Evolutionary conservation across 30 jellyfish, hydroid and myxozoan genomes (phyloP).

Genomic region (Turritopsis rubra): DNA sequence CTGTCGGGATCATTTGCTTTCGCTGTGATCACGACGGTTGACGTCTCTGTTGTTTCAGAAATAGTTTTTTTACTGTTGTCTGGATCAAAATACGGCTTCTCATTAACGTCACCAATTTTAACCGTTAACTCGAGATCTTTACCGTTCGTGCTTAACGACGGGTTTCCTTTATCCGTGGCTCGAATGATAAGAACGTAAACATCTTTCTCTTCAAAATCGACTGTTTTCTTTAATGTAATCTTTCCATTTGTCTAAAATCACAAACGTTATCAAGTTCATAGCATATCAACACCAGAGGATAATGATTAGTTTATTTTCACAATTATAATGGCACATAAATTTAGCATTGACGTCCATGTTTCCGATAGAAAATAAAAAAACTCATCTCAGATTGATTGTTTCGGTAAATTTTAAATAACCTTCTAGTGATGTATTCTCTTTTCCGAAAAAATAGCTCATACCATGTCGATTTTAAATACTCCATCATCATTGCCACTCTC

Average conservation of each 20-base stretch:
- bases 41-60: not conserved
- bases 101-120: slow-evolving; percentile 7
- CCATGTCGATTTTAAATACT: not conserved
- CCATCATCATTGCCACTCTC: slow-evolving; percentile 1
- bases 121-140: not conserved
- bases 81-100: not conserved
- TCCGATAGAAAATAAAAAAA: too few relatives aligned
- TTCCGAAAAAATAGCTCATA: not conserved
- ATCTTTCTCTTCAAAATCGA: slow-evolving; percentile 59
- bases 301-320: too few relatives aligned
- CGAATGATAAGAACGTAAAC: slow-evolving; percentile 40
- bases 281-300: not conserved
- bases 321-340: too few relatives aligned
- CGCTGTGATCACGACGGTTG: slow-evolving; percentile 34
- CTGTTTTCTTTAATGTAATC: not conserved
- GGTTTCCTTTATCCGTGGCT: slow-evolving; percentile 90
- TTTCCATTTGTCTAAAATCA: slow-evolving; percentile 1
- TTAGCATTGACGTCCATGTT: too few relatives aligned
- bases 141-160: slow-evolving; percentile 25
- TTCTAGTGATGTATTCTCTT: too few relatives aligned
- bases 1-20: slow-evolving; percentile 64
- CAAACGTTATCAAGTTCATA: not conserved
- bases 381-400: too few relatives aligned
- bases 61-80: not conserved
- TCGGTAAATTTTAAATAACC: too few relatives aligned